Evolutionary conservation across 1,140 invertebrate species (phyloP).

Genomic region (Uloborus diversus): DNA sequence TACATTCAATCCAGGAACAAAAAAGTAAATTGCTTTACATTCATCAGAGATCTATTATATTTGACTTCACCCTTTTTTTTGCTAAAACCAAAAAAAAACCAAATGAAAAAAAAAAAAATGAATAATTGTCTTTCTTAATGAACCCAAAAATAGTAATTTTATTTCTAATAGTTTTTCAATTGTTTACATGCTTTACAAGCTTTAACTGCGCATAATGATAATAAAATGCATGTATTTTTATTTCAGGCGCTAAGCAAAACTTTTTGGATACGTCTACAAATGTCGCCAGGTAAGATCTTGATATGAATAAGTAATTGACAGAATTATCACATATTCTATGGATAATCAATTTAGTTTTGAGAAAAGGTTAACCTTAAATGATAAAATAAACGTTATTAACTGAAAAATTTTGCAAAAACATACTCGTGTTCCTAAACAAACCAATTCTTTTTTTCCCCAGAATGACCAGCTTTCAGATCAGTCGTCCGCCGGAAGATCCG

Average conservation of each 20-base stretch:
- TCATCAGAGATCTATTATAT: no score
- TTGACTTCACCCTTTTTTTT: no score
- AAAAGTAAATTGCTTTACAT: no score
- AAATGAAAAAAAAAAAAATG: no score
- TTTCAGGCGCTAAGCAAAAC: slow-evolving; percentile 84
- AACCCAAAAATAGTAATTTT: no score
- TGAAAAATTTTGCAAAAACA: no score
- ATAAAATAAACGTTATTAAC: no score
- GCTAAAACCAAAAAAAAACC: no score
- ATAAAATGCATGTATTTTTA: not conserved
- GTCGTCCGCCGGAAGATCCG: slow-evolving; percentile 76
- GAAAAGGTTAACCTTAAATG: not conserved
- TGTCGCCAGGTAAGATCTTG: slow-evolving; percentile 72
- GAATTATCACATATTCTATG: not conserved
- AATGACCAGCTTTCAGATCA: slow-evolving; percentile 94
- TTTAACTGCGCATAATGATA: not conserved
- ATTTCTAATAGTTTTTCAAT: no score
- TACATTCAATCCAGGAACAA: no score
- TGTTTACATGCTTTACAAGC: not conserved
- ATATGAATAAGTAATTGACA: not conserved
- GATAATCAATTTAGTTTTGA: not conserved
- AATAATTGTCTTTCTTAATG: no score
- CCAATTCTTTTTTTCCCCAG: slow-evolving; percentile 57
- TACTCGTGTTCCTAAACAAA: no score
- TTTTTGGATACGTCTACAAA: slow-evolving; percentile 94